A percentile compares a stretch with the other conserved stretches of the same genome.
Conservation (phyloP, 1,140 invertebrate genomes). For the Penaeus vannamei region DNA sequence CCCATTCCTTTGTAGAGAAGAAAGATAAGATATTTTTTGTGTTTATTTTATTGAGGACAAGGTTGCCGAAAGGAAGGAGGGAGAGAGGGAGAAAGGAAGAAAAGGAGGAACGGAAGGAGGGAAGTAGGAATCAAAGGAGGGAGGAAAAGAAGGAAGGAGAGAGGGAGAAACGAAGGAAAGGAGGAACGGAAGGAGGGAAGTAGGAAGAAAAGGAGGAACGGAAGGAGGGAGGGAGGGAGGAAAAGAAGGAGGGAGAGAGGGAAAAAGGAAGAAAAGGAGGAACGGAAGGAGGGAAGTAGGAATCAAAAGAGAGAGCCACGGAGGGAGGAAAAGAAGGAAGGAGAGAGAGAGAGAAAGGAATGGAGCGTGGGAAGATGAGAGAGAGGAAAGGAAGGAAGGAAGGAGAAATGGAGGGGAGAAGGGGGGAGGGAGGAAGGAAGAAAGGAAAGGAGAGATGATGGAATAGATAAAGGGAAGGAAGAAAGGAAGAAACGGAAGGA, state of each 20-base stretch:
- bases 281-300: neutral
- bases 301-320: neutral
- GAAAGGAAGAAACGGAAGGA: neutral
- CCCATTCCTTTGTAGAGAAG: too few species aligned
- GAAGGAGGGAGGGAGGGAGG: neutral
- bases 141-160: neutral
- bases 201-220: neutral
- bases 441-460: neutral
- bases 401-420: neutral
- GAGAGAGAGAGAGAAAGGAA: neutral
- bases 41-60: neutral
- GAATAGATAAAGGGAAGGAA: neutral
- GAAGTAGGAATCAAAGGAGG: neutral
- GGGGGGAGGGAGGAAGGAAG: neutral
- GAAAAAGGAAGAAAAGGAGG: neutral
- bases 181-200: too few species aligned
- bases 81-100: neutral
- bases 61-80: neutral
- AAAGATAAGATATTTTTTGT: too few species aligned
- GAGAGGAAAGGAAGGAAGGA: neutral
- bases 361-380: neutral
- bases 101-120: neutral
- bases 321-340: neutral
- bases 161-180: neutral
- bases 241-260: neutral